Percentiles rank a stretch among this genome's conserved stretches.
Conservation (phyloP, 2,113 vertebrate species). For the Cryptotis parvus region DNA sequence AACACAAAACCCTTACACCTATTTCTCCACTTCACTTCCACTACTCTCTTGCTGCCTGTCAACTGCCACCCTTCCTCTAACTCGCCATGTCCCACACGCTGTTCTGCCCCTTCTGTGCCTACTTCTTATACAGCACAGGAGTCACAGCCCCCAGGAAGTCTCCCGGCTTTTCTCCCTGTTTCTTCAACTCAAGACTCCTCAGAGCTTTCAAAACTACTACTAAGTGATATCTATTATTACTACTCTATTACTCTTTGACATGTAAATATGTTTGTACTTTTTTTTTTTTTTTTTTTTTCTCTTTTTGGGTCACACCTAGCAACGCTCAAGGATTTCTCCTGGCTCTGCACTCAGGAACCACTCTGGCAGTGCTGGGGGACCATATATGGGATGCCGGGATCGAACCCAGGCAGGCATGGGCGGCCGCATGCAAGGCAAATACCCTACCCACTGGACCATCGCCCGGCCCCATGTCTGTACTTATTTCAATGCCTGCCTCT, state of each 20-base stretch:
- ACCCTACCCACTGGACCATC: no score
- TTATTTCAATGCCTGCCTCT: slow-evolving; percentile 15
- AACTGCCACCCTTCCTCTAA: no score
- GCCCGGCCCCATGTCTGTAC: no score
- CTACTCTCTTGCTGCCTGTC: not conserved
- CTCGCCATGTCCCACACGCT: not conserved
- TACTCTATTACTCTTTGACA: not conserved
- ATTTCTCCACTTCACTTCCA: not conserved
- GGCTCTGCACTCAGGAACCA: no score
- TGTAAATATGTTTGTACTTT: not conserved
- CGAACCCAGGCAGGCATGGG: no score
- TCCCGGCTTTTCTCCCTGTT: not conserved
- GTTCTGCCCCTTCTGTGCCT: not conserved
- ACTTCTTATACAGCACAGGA: slow-evolving; percentile 7
- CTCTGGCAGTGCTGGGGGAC: no score
- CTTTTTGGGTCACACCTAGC: no score
- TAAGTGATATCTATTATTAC: not conserved
- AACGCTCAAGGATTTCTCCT: no score
- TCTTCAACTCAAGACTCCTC: not conserved
- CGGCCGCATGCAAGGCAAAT: no score
- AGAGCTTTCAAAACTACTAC: not conserved
- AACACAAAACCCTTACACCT: not conserved
- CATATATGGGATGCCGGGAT: no score
- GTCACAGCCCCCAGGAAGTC: not conserved
- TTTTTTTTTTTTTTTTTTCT: no score